Percentiles rank a stretch among this genome's conserved stretches.
Evolutionary conservation across 2,888 invertebrate genomes (phyloP).

Genomic region (Dinocampus coccinellae): DNA sequence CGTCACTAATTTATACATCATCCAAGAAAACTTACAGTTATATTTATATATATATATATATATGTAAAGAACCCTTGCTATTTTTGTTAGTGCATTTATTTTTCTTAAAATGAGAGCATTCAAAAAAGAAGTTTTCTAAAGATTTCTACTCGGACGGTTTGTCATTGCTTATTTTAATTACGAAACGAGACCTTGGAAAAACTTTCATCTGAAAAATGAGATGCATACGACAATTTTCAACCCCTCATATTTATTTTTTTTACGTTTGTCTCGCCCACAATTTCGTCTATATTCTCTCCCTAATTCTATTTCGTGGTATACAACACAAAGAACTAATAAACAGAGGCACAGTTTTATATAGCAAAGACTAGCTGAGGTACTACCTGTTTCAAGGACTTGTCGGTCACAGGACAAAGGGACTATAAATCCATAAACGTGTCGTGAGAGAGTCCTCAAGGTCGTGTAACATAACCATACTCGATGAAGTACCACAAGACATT

Average conservation of each 20-base stretch:
- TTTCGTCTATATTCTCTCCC: conserved; percentile 4
- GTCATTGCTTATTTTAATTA: background rate
- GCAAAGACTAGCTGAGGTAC: background rate
- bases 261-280: conserved; percentile 31
- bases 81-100: conserved; percentile 60
- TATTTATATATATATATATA: background rate
- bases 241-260: conserved; percentile 21
- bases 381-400: conserved; percentile 15
- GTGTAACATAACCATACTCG: background rate
- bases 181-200: background rate
- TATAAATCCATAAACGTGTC: conserved; percentile 66
- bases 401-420: conserved; percentile 49
- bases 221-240: conserved; percentile 1
- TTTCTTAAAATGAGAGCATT: conserved; percentile 34
- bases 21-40: conserved; percentile 45
- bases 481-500: background rate
- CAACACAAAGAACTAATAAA: conserved; percentile 55
- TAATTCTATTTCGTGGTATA: conserved; percentile 16
- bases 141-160: conserved; percentile 50
- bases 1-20: conserved; percentile 67
- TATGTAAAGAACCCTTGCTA: conserved; percentile 58
- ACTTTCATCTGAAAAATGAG: background rate
- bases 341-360: conserved; percentile 26
- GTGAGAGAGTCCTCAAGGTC: conserved; percentile 45
- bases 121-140: conserved; percentile 58